Base-by-base conservation (phyloP, 2,797 vertebrate species). In the Melanogrammus aeglefinus region DNA sequence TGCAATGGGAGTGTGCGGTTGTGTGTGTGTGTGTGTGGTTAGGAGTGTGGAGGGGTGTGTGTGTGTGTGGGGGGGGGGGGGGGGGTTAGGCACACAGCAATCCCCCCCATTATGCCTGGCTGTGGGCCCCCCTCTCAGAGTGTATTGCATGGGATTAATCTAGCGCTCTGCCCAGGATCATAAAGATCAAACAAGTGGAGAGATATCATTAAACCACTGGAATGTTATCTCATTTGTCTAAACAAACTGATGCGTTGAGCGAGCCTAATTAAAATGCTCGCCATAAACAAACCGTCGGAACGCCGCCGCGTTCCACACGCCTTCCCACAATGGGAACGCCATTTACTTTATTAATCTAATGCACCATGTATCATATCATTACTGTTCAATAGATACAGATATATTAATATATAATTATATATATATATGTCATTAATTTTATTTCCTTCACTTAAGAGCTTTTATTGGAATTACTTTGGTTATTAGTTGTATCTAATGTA, bases 381-480 rank as follows among this genome's bases (percentile, higher is more conserved):
- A 97, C 96, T 96, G 96, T 97, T 98, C 96, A 96, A 97, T 47
- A 47, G 44, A 14, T 47, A 14, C 10, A 47, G 12, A 47, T 47
- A 47, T 47, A 47, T 47, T 16, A 14, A 5, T 47, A 18, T 14
- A 47, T 18, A 47, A 4, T 16, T 47, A 47, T 18, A 47, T 4
- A 47, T 47, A 97, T 98, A 99, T 98, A 97, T 98, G 97, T 98
- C 97, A 98, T 98, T 98, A 97, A 99, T 98, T 98, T 98, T 96
- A 98, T 97, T 97, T 96, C 95, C 96, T 98, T 98, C 96, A 98
- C 96, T 98, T 97, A 98, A 97, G 96, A 14, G 96, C 96, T 98
- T 98, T 99, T 98, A 99, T 98, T 97, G 96, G 97, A 97, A 99
- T 99, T 99, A 99, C 97, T 99, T 98, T 96, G 96, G 97, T 98